Percentiles rank a stretch among this genome's conserved stretches.
phyloP scores from a whole-genome alignment of 2,113 vertebrate genomes.

The Miniopterus natalensis region DNA sequence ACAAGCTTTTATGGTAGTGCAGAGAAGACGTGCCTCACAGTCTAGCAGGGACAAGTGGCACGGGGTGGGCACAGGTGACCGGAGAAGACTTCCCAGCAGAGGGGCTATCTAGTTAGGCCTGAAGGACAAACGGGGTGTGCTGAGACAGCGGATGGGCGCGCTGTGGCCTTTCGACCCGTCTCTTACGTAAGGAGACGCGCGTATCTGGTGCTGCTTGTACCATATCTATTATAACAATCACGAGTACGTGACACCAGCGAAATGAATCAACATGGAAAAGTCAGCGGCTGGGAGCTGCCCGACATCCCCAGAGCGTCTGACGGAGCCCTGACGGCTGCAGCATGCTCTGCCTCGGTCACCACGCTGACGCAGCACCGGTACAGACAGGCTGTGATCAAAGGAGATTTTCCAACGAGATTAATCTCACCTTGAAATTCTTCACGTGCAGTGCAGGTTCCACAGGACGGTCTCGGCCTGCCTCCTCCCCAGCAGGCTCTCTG shows the following conservation, averaged over 20 bases:
- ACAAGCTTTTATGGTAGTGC: neutral
- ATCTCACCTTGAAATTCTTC: slow-evolving; percentile 65
- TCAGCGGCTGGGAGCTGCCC: neutral
- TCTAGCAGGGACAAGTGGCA: neutral
- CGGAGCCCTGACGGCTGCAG: neutral
- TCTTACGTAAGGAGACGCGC: neutral
- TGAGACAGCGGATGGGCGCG: neutral
- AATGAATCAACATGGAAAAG: fast-evolving
- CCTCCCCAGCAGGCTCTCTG: neutral
- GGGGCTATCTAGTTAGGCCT: neutral
- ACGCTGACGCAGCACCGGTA: slow-evolving; percentile 55
- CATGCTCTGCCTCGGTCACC: neutral
- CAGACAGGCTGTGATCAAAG: slow-evolving; percentile 73
- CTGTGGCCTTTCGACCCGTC: neutral
- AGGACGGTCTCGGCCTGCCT: neutral
- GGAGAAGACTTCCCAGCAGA: neutral
- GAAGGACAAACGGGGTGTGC: neutral
- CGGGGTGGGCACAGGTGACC: neutral
- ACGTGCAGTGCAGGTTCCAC: neutral
- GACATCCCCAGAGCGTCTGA: neutral
- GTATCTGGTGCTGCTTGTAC: fast-evolving
- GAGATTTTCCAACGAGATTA: slow-evolving; percentile 44
- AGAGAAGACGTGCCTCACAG: neutral
- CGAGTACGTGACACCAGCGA: neutral
- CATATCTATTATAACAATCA: neutral